A percentile compares a stretch with the other conserved stretches of the same genome.
Evolutionary conservation across 2,797 vertebrate species (phyloP).

Genomic region (Micrastur ruficollis): DNA sequence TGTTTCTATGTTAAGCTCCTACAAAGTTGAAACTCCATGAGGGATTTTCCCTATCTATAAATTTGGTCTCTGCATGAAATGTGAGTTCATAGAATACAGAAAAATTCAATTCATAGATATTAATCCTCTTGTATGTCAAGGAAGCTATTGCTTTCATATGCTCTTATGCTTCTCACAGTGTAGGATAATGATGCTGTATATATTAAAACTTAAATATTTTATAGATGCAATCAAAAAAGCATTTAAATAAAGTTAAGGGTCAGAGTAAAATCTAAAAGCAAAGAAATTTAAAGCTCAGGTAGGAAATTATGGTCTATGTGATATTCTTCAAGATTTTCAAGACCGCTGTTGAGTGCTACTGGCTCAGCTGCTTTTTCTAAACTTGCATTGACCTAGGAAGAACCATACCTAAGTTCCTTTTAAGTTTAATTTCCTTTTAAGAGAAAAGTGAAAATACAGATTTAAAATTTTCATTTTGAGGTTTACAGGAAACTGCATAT

Average conservation of each 20-base stretch:
- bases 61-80: conserved; percentile 4
- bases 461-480: background rate
- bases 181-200: conserved; percentile 11
- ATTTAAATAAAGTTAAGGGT: background rate
- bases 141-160: background rate
- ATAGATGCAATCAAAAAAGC: background rate
- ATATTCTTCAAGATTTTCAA: background rate
- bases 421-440: background rate
- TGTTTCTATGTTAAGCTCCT: background rate
- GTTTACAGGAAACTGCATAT: background rate
- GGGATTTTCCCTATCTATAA: conserved; percentile 5
- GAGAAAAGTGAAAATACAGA: background rate
- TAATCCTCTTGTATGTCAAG: background rate
- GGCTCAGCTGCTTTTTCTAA: background rate
- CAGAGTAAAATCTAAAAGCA: background rate
- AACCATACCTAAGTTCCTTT: background rate
- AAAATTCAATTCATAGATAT: conserved; percentile 3
- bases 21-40: background rate
- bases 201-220: conserved; percentile 43
- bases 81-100: conserved; percentile 13
- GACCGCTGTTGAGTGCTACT: background rate
- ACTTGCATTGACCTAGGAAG: background rate
- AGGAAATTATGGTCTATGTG: background rate
- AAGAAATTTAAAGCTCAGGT: background rate
- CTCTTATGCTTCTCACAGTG: background rate